phyloP scores from a whole-genome alignment of 2,888 invertebrate species.

The Stenodema calcarata region DNA sequence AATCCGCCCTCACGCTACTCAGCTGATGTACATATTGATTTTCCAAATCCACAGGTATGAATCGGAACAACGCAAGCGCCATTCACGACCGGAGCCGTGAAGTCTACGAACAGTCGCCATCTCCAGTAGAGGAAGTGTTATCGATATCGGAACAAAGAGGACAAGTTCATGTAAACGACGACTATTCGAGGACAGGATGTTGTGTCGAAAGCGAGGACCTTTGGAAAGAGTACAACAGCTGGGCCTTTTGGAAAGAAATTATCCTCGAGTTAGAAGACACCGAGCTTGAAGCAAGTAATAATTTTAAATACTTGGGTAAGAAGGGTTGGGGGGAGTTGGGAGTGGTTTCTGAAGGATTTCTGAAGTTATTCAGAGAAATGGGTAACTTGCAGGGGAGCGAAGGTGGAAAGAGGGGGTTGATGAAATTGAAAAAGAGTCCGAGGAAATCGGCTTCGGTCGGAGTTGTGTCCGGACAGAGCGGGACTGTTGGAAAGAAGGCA shows the following conservation, averaged over 20 bases:
- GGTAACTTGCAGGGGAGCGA: conserved; percentile 42
- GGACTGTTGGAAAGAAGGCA: not conserved
- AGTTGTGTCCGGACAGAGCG: not conserved
- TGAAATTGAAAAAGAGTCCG: conserved; percentile 41
- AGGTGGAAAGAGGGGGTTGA: conserved; percentile 9
- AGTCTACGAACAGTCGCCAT: not conserved
- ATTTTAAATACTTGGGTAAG: not conserved
- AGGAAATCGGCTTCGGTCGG: not conserved
- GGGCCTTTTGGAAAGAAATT: conserved; percentile 25
- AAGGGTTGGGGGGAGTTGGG: not conserved
- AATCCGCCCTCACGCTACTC: not conserved
- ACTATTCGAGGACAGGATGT: not conserved
- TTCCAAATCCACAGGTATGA: conserved; percentile 23
- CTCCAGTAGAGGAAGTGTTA: not conserved
- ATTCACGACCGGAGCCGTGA: not conserved
- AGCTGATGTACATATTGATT: conserved; percentile 24
- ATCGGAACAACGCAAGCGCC: conserved; percentile 23
- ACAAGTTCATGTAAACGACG: not conserved
- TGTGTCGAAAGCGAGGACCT: conserved; percentile 9
- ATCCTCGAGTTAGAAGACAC: conserved; percentile 13
- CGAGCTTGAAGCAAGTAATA: conserved; percentile 31
- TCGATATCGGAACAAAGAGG: not conserved
- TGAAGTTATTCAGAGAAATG: not conserved
- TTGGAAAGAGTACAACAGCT: conserved; percentile 42
- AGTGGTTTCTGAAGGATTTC: not conserved